Base-by-base conservation (phyloP, 2,888 invertebrate genomes). In the Cosmopolites sordidus region DNA sequence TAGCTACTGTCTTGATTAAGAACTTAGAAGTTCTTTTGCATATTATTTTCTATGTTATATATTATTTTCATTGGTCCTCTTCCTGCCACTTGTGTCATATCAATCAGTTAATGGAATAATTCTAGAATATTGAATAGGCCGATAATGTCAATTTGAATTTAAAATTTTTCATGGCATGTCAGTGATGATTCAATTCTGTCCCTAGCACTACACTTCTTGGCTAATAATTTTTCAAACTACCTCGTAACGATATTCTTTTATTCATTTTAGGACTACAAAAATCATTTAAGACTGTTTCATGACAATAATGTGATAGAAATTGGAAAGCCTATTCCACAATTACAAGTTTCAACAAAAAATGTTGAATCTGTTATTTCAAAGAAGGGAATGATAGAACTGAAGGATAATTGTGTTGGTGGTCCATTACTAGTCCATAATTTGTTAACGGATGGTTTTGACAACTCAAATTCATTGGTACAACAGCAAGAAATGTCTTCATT, bases 391-490 rank as follows among this genome's bases (percentile, higher is more conserved):
- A 16, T 22, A 41, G 18, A 42, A 15, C 16, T 42, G 4, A 66
- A 65, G 50, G 66, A 66, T 33, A 50, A 46, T 4, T 56, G 60
- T 22, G 51, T 71, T 15, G 71, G 71, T 11, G 71, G 68, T 8
- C 72, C 71, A 1, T 55, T 72, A 46, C 50, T 72, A 30, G 51
- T 70, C 2, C 70, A 70, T 48, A 63, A 65, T 48, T 56, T 66
- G 40, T 56, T 64, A n/a, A 58, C 58, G 8, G 72, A 71, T 45
- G 70, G 68, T 60, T 59, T 68, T 18, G 71, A 72, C 50, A 69
- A 67, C 55, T 64, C 67, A 2, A 66, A 62, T 54, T 57, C 66
- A n/a, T 49, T 64, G 8, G 43, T 71, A 18, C 66, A 66, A 37
- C 64, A 66, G 50, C 51, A 62, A 3, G 63, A 67, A 37, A 39